Base-by-base conservation (phyloP, 1,140 invertebrate species). In the Trissolcus basalis region DNA sequence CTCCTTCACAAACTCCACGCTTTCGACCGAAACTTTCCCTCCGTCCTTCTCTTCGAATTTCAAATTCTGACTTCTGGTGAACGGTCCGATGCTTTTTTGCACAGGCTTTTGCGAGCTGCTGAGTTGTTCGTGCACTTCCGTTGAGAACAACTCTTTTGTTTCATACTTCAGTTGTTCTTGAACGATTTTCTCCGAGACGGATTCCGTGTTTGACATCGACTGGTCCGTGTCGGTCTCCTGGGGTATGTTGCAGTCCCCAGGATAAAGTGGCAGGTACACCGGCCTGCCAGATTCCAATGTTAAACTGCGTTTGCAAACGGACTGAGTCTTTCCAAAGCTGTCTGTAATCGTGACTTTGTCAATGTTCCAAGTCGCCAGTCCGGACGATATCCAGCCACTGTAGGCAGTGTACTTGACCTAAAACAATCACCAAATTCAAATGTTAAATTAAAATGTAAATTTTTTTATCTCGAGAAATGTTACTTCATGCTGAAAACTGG, bases 371-470 rank as follows among this genome's bases (percentile, higher is more conserved):
- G 92, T 89, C 47, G 92, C 91, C 36, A 95, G 87, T 0, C 95
- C 96, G 11, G 93, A 95, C n/a, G 93, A 95, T 48, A 97, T 91
- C 96, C 96, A 97, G 2, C 96, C 96, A 61, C 93, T 94, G 87
- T 97, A 97, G 0, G 95, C 95, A 1, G 93, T 94, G 88, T 97
- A 97, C 50, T 94, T 92, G 5, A 97, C 87, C 82, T 94, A 91
- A 0, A 94, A 90, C 41, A 91, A 90, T 14, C 4, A 9, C 12
- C 6, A 9, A 89, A 14, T 35, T 35, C 5, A 35, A 10, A 35
- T 35, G 33, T 35, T 6, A 35, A 6, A 39, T n/a, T 39, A 39
- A 2, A 11, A 11, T 39, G n/a, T n/a, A n/a, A n/a, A n/a, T n/a
- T n/a, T n/a, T n/a, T n/a, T n/a, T n/a, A n/a, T n/a, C n/a, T n/a